Conservation (phyloP, 2,797 vertebrate species). For the Pseudotriccus pelzelni region DNA sequence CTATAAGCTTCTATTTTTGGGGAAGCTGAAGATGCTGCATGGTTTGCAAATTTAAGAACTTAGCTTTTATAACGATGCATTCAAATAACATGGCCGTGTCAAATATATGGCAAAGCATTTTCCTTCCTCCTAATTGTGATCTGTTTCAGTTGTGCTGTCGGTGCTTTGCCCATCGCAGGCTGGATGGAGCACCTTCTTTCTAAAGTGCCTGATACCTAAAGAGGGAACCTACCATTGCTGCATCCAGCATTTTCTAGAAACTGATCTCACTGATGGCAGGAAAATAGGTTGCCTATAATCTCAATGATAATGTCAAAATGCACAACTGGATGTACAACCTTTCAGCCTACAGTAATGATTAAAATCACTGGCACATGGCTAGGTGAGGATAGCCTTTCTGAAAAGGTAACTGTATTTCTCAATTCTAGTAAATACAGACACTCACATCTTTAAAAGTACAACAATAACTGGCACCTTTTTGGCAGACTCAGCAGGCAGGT, state of each 20-base stretch:
- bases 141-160: accelerated
- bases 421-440: slow-evolving; percentile 66
- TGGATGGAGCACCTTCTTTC: background rate
- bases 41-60: background rate
- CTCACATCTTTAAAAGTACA: slow-evolving; percentile 54
- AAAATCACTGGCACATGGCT: background rate
- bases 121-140: background rate
- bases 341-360: background rate
- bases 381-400: slow-evolving; percentile 14
- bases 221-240: background rate
- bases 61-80: background rate
- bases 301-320: background rate
- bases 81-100: background rate
- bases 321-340: background rate
- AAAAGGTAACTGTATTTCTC: slow-evolving; percentile 42
- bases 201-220: background rate
- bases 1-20: background rate
- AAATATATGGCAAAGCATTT: background rate
- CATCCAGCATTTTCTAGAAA: background rate
- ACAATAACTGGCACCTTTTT: slow-evolving; percentile 62
- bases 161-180: background rate
- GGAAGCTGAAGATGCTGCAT: background rate
- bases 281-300: background rate
- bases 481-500: slow-evolving; percentile 66
- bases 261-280: background rate